phyloP scores from a whole-genome alignment of 23 tunicate genomes.

The Phallusia fumigata region DNA sequence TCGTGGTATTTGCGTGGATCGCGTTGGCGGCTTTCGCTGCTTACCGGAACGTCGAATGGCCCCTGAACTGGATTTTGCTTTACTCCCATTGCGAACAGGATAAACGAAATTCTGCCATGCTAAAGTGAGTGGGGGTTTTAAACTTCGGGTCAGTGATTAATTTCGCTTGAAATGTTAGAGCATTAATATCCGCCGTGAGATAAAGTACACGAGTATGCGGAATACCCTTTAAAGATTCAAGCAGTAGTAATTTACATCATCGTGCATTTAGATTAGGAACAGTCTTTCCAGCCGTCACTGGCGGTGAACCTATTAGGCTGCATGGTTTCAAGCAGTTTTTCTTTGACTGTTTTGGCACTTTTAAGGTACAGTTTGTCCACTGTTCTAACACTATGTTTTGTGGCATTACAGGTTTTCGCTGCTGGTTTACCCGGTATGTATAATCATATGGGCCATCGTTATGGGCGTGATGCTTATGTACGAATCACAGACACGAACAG shows the following conservation, averaged over 20 bases:
- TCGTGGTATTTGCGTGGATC: conserved; percentile 8
- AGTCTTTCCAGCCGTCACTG: no score
- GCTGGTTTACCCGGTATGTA: neutral
- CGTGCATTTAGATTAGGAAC: no score
- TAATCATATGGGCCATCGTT: neutral
- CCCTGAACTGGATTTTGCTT: conserved; percentile 26
- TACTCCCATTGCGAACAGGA: conserved; percentile 28
- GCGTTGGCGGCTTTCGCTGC: conserved; percentile 10
- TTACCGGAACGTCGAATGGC: conserved; percentile 12
- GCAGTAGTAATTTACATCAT: no score
- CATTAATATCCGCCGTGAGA: no score
- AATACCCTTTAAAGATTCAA: no score
- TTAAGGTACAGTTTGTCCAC: neutral
- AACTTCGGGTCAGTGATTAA: no score
- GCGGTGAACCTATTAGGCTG: no score
- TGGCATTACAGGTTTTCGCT: neutral
- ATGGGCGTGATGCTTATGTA: neutral
- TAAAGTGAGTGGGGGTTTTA: conserved; percentile 3
- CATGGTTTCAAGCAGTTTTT: no score
- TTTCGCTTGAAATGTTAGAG: no score
- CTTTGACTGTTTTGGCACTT: neutral
- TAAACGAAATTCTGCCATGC: conserved; percentile 14
- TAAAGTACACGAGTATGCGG: no score
- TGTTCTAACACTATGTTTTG: neutral
- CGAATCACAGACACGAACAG: neutral